Conservation (phyloP, 2,113 vertebrate genomes). For the Gymnocephalus cernua region DNA sequence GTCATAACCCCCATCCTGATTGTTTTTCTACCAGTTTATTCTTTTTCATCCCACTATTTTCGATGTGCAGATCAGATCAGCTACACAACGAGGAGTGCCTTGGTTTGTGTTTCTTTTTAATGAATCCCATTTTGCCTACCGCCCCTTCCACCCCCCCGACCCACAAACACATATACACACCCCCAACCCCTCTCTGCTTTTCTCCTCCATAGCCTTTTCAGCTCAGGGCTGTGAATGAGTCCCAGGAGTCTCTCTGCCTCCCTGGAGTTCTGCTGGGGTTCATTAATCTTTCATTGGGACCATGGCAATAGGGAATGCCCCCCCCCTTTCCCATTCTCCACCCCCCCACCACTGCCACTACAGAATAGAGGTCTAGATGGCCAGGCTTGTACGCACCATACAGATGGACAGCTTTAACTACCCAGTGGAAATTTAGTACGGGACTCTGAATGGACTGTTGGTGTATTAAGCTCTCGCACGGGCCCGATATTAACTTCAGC, state of each 20-base stretch:
- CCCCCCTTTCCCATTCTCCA: slow-evolving; percentile 25
- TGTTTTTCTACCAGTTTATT: slow-evolving; percentile 51
- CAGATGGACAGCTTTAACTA: slow-evolving; percentile 36
- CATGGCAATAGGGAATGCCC: slow-evolving; percentile 80
- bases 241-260: slow-evolving; percentile 84
- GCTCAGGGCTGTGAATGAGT: slow-evolving; percentile 85
- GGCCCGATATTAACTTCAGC: slow-evolving; percentile 40
- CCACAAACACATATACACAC: slow-evolving; percentile 53
- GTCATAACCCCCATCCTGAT: slow-evolving; percentile 57
- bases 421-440: slow-evolving; percentile 19
- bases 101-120: slow-evolving; percentile 76
- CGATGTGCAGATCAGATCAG: slow-evolving; percentile 66
- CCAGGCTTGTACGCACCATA: slow-evolving; percentile 22
- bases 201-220: slow-evolving; percentile 76
- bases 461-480: slow-evolving; percentile 21
- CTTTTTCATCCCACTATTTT: slow-evolving; percentile 51
- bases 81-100: slow-evolving; percentile 50
- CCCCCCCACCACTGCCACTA: slow-evolving; percentile 27
- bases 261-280: slow-evolving; percentile 85
- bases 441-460: slow-evolving; percentile 45
- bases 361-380: slow-evolving; percentile 54
- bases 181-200: slow-evolving; percentile 37
- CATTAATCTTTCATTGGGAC: slow-evolving; percentile 89
- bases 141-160: slow-evolving; percentile 21
- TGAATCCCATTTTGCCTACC: slow-evolving; percentile 65